Base-by-base conservation (phyloP, 2,888 invertebrate genomes). In the Idaea straminata region DNA sequence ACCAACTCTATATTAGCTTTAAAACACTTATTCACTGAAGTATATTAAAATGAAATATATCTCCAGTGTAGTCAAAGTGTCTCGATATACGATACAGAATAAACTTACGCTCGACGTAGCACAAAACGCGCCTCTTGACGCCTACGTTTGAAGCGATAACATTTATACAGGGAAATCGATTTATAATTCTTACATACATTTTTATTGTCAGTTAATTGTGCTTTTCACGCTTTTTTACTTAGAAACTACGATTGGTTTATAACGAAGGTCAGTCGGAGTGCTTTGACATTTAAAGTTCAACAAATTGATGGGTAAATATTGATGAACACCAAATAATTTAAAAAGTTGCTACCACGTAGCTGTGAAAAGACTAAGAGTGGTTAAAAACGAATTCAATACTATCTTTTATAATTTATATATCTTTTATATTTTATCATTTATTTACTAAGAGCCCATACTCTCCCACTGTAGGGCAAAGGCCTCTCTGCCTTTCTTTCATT, bases 51-150 rank as follows among this genome's bases (percentile, higher is more conserved):
- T 47, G 47, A 47, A 47, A 47, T 47, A 5, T 47, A 47, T 47
- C 47, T 10, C 47, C 25, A 25, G 47, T 47, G 10, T 7, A 47
- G 47, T 47, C 47, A 13, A 47, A 6, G 47, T 47, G 13, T 47
- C 47, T 47, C 47, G 47, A 47, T 47, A 47, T 13, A 47, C 76
- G 73, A 71, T 72, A 38, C 47, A 75, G 74, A 74, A 75, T 77
- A 67, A 63, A 59, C 69, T 73, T 71, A 70, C 73, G 82, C 80
- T 82, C 74, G 71, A 67, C 70, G 77, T 76, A 80, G 80, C 80
- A 75, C 70, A 74, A 72, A 78, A 83, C 77, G 63, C 69, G 70
- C 66, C 74, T 75, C 78, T 76, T 78, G 78, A 69, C 72, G 64
- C 75, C 67, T 63, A 62, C 63, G 63, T 36, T 16, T 16, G 60